Base-by-base conservation (phyloP, 1,140 invertebrate genomes). In the Philotrypesis tridentata region DNA sequence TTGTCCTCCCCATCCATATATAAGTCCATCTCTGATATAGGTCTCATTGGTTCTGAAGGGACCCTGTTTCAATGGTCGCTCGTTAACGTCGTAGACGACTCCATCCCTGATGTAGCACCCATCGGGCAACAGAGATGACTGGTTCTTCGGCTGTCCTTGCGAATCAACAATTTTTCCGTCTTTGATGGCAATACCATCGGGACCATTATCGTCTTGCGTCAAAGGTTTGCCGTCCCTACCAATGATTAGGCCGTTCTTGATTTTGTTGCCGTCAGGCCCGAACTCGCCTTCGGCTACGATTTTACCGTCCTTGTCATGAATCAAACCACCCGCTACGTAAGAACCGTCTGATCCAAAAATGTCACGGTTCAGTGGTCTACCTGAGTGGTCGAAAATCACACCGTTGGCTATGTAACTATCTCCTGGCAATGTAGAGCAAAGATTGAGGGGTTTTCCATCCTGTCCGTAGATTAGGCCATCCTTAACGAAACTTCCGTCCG, bases 41-140 rank as follows among this genome's bases (percentile, higher is more conserved):
- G 86, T 89, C 7, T 90, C 90, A 68, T 91, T 89, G 9, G 87
- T 84, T 82, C 87, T 89, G 77, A 92, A 91, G 8, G 88, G 89
- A 55, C 91, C 91, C 63, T 90, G 88, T 33, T 89, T 91, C 8
- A 92, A 60, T 2, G 86, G 84, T 1, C 79, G 79, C 23, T 88
- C 89, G 40, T 90, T 88, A 1, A 84, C 87, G 27, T 90, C 88
- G 17, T 91, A 91, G 37, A 91, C 79, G 0, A 91, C 80, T 4
- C 91, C 91, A 61, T 89, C 87, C 48, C 87, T 87, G 63, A 92
- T 90, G 75, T 91, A 92, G 80, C 89, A 92, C 8, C 89, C 90
- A 33, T 92, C 87, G 0, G 91, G 89, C 14, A 92, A 65, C 2
- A 91, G 67, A 0, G 91, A 91, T 1, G 87, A 86, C 43, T 88